Conservation (phyloP, 2,113 vertebrate species). For the Brevimyrus niger region DNA sequence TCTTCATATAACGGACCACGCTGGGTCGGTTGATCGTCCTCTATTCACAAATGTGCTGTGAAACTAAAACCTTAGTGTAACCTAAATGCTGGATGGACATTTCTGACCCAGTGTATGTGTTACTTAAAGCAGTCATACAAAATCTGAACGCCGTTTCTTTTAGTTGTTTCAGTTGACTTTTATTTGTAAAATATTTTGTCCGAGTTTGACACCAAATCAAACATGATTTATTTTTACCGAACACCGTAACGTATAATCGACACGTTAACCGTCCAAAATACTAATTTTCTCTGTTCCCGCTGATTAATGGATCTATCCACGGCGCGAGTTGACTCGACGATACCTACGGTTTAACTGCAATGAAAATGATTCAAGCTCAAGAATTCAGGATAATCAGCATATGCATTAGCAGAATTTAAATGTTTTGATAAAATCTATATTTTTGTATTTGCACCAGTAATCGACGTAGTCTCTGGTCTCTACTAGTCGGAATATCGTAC, state of each 20-base stretch:
- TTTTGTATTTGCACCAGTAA: background rate
- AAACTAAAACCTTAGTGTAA: background rate
- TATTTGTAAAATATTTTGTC: background rate
- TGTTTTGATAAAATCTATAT: background rate
- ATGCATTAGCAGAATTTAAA: background rate
- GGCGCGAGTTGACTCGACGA: background rate
- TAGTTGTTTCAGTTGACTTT: background rate
- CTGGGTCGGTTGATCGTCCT: background rate
- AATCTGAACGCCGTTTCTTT: background rate
- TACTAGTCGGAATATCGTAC: background rate
- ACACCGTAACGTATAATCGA: background rate
- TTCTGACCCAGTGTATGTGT: background rate
- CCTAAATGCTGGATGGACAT: background rate
- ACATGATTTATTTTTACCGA: background rate
- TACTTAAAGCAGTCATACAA: background rate
- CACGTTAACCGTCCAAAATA: background rate
- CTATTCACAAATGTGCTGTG: background rate
- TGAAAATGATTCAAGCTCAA: background rate
- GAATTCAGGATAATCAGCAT: background rate
- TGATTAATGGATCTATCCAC: background rate
- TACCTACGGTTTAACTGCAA: background rate
- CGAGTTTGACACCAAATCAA: background rate
- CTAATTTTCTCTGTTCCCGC: background rate
- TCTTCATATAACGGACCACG: background rate
- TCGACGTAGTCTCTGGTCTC: background rate